Base-by-base conservation (phyloP, 2,888 invertebrate genomes). In the Parelbella ahira region DNA sequence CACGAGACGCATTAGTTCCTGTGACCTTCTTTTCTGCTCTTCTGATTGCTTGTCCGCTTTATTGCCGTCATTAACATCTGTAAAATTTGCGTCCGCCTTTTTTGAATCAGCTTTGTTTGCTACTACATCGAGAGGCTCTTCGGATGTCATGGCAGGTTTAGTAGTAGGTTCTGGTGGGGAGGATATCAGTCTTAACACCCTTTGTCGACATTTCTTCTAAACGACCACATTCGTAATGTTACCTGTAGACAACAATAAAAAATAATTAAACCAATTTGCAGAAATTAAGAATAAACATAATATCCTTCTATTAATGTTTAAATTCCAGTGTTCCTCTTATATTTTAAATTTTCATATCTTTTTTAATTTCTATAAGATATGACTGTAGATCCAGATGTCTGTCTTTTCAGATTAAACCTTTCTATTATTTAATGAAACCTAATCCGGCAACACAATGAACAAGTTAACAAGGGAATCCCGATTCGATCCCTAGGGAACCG, bases 1-100 rank as follows among this genome's bases (percentile, higher is more conserved):
- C 20, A 88, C 87, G 48, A 88, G 60, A 51, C 82, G 74, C 82
- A 88, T 86, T 1, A 88, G 67, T 50, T 87, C 86, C 3, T 78
- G 66, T 4, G 84, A 74, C 18, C 65, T 60, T 49, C 58, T 68
- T 52, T 63, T 75, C 4, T 63, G 60, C 24, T 73, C 75, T 19
- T 73, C 69, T 3, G 56, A 53, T 15, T 63, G 59, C 56, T 70
- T 72, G 10, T 57, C 65, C 13, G 60, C 56, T 50, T 73, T 74
- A 49, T 64, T 63, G 37, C 70, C 72, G 23, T 66, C 63, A 50
- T 66, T 63, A 18, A 69, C 73, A 51, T 73, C 69, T 21, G 63
- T 57, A 28, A 75, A 77, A 42, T 79, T 81, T 0, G 68, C 53
- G 46, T 76, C 68, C 42, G 71, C 58, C 49, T 82, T 81, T 53